These are phyloP conservation scores for Acanthaster planci DNA, from an alignment of 35 echinoderm and acorn worm genomes.

Conservation along the genomic window DNA sequence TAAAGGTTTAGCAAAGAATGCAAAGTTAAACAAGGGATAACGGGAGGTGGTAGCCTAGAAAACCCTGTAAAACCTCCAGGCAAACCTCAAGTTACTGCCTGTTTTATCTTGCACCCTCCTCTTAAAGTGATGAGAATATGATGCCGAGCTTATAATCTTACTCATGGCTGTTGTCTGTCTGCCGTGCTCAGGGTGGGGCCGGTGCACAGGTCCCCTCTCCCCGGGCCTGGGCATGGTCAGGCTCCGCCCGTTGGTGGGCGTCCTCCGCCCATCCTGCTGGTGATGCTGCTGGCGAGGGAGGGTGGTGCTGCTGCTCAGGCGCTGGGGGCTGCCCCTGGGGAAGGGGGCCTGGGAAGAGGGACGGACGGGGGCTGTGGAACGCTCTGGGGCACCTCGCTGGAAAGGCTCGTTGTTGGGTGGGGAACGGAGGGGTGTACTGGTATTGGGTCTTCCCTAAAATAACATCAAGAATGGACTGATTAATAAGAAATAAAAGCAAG, in stretches of 20 bases:
- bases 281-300: too few species aligned
- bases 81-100: too few species aligned
- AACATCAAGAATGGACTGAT: too few species aligned
- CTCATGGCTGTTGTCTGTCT: conserved; percentile 16
- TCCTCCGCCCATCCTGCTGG: conserved; percentile 14
- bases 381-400: conserved; percentile 45
- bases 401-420: conserved; percentile 33
- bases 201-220: background rate
- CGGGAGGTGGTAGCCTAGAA: too few species aligned
- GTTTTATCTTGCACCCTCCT: too few species aligned
- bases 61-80: too few species aligned
- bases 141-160: too few species aligned
- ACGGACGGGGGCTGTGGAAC: conserved; percentile 34
- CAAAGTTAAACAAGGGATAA: too few species aligned
- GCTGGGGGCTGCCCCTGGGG: conserved; percentile 37
- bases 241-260: conserved; percentile 9
- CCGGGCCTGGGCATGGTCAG: conserved; percentile 10
- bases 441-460: background rate
- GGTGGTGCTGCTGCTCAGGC: conserved; percentile 22
- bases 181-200: conserved; percentile 26
- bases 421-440: background rate
- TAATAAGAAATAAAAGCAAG: too few species aligned
- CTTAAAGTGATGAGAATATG: too few species aligned
- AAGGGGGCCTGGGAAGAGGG: background rate
- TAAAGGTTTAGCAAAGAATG: too few species aligned